Evolutionary conservation across 2,797 vertebrate species (phyloP).

Genomic region (Morelia viridis): DNA sequence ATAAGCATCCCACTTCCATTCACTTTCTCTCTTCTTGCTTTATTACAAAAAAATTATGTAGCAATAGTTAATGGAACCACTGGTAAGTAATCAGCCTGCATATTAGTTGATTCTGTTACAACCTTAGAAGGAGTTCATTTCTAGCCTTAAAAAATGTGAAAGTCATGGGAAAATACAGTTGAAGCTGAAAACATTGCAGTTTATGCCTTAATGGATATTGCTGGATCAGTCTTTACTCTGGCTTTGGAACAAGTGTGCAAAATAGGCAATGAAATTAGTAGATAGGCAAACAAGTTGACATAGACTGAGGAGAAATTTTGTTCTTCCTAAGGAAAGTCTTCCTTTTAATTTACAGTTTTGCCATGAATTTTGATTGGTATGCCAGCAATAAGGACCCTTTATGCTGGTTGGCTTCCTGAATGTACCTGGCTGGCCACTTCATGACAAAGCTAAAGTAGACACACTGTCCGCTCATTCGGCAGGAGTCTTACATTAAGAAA

Average conservation of each 20-base stretch:
- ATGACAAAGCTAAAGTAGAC: not conserved
- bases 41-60: conserved; percentile 34
- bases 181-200: not conserved
- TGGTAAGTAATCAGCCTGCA: conserved; percentile 46
- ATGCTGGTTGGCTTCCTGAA: not conserved
- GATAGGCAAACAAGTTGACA: not conserved
- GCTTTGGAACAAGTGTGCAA: not conserved
- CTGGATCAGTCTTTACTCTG: not conserved
- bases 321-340: not conserved
- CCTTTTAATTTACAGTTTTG: not conserved
- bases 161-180: not conserved
- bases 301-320: not conserved
- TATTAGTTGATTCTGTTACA: conserved; percentile 16
- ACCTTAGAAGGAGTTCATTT: not conserved
- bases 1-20: conserved; percentile 16
- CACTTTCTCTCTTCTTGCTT: conserved; percentile 18
- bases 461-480: not conserved
- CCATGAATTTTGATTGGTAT: not conserved
- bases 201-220: not conserved
- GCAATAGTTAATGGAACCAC: conserved; percentile 24
- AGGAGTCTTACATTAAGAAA: not conserved
- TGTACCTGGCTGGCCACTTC: not conserved
- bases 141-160: not conserved
- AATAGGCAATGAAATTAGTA: not conserved
- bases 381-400: not conserved